phyloP scores from a whole-genome alignment of 2,797 vertebrate genomes.

The Tachyglossus aculeatus region DNA sequence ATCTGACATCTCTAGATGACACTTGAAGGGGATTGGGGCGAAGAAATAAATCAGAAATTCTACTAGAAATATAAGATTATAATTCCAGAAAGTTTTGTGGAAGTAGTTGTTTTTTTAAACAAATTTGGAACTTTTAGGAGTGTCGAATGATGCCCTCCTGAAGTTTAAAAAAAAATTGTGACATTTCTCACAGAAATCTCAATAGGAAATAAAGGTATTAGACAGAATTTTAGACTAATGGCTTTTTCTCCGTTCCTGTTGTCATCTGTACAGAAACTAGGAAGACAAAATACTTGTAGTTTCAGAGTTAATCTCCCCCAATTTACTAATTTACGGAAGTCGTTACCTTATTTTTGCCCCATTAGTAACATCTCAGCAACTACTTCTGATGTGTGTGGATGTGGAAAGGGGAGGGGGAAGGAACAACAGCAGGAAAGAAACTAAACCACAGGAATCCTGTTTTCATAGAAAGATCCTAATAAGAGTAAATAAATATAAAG shows the following conservation, averaged over 20 bases:
- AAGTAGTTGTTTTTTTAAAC: slow-evolving; percentile 5
- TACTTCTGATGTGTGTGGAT: background rate
- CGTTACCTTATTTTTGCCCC: background rate
- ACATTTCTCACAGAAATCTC: slow-evolving; percentile 44
- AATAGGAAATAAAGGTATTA: slow-evolving; percentile 53
- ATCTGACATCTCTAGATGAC: slow-evolving; percentile 30
- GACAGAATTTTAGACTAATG: slow-evolving; percentile 54
- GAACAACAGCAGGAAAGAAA: slow-evolving; percentile 1
- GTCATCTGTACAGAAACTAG: no score
- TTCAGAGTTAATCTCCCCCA: slow-evolving; percentile 28
- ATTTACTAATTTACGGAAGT: background rate
- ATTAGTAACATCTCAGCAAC: background rate
- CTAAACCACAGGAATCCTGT: background rate
- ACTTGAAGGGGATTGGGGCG: slow-evolving; percentile 28
- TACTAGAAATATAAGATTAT: slow-evolving; percentile 23
- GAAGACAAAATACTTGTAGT: no score
- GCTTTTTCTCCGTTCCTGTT: slow-evolving; percentile 56
- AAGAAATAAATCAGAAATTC: slow-evolving; percentile 31
- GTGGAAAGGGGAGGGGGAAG: background rate
- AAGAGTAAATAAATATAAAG: slow-evolving; percentile 17
- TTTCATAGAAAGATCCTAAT: background rate
- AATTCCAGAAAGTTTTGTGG: slow-evolving; percentile 10
- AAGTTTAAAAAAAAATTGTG: no score
- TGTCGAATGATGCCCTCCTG: no score
- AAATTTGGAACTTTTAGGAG: background rate